Percentiles rank a stretch among this genome's conserved stretches.
Evolutionary conservation across 2,113 vertebrate genomes (phyloP).

Genomic region (Crocuta crocuta): DNA sequence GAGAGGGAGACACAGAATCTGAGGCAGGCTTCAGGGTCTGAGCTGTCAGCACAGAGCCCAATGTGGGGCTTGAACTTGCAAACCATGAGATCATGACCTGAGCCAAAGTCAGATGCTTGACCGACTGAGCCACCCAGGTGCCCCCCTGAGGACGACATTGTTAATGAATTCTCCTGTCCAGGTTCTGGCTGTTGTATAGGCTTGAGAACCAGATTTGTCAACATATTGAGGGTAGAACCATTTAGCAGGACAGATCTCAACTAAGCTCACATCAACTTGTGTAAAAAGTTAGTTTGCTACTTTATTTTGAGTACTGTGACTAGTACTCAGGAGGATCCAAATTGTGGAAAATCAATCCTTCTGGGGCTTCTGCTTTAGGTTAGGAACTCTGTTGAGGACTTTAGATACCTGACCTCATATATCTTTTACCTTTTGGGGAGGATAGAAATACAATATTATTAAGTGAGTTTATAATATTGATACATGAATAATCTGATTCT

Average conservation of each 20-base stretch:
- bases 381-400: background rate
- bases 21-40: too few species aligned
- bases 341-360: background rate
- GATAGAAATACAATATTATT: background rate
- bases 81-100: too few species aligned
- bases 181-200: background rate
- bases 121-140: too few species aligned
- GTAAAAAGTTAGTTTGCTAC: background rate
- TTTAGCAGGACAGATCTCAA: background rate
- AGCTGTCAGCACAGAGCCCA: too few species aligned
- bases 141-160: background rate
- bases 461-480: background rate
- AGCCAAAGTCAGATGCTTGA: too few species aligned
- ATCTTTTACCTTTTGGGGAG: background rate
- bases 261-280: background rate
- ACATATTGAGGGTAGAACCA: background rate
- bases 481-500: background rate
- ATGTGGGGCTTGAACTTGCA: too few species aligned
- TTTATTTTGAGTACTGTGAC: background rate
- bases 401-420: background rate
- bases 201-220: background rate
- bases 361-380: slow-evolving; percentile 3
- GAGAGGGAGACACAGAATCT: too few species aligned
- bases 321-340: background rate
- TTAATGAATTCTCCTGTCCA: background rate